Conservation (phyloP, 2,888 invertebrate species). For the Eudasyphora cyanicolor region DNA sequence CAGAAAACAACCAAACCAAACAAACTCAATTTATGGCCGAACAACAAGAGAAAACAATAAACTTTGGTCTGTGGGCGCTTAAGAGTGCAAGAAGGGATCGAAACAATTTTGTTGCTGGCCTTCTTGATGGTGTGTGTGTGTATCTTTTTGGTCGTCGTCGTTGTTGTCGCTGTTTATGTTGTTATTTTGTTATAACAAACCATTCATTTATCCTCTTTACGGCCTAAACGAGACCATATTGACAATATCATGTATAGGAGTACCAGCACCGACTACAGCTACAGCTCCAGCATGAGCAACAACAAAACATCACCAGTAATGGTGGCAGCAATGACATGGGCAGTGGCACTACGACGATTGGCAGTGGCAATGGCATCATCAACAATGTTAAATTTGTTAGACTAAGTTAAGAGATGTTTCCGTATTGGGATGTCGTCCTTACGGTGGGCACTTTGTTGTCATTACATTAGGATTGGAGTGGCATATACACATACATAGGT, state of each 20-base stretch:
- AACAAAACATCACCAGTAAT: not conserved
- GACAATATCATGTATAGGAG: conserved; percentile 46
- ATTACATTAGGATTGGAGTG: conserved; percentile 40
- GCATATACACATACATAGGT: not conserved
- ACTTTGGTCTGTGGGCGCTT: conserved; percentile 9
- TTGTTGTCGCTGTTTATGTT: conserved; percentile 31
- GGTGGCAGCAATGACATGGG: conserved; percentile 3
- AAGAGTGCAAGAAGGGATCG: not conserved
- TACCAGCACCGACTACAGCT: no score
- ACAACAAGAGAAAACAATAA: conserved; percentile 22
- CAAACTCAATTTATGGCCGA: conserved; percentile 35
- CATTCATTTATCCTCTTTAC: conserved; percentile 59
- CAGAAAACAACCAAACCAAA: not conserved
- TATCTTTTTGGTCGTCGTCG: conserved; percentile 6
- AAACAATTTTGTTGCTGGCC: not conserved
- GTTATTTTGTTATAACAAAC: conserved; percentile 47
- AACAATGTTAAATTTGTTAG: conserved; percentile 49
- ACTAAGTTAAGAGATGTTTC: conserved; percentile 39
- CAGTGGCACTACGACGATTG: not conserved
- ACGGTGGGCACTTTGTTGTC: conserved; percentile 49
- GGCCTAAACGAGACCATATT: conserved; percentile 56
- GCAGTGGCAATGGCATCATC: not conserved
- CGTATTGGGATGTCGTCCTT: conserved; percentile 56
- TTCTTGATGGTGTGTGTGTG: not conserved
- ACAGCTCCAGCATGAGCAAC: no score